A percentile compares a stretch with the other conserved stretches of the same genome.
Conservation (phyloP, 2,797 vertebrate genomes). For the Mus minutoides region DNA sequence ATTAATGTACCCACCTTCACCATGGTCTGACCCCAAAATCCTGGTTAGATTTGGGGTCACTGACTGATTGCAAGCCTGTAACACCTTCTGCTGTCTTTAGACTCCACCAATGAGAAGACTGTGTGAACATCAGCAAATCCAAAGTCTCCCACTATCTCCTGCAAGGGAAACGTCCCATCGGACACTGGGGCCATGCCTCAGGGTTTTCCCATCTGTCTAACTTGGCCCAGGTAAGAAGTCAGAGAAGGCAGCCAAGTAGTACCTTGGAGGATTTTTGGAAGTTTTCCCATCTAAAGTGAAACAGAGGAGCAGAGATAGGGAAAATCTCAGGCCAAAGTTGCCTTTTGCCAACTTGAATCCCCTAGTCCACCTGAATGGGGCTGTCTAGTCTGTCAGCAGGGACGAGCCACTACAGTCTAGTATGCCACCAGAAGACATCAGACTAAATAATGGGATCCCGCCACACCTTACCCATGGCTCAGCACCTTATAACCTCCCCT, state of each 20-base stretch:
- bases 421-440: background rate
- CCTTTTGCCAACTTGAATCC: background rate
- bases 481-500: too few species aligned
- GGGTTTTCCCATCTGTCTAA: background rate
- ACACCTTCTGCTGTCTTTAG: background rate
- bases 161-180: background rate
- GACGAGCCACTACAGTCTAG: background rate
- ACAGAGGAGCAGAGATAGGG: too few species aligned
- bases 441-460: background rate
- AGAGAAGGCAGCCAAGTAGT: background rate
- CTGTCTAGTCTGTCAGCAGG: background rate
- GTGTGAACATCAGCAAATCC: background rate
- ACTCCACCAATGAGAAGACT: background rate
- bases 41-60: background rate
- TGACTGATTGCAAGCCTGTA: background rate
- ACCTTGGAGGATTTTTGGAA: background rate
- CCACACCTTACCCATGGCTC: background rate
- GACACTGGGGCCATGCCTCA: background rate
- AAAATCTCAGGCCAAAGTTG: background rate
- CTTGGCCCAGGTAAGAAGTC: background rate
- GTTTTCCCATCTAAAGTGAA: background rate
- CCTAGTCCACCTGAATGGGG: too few species aligned
- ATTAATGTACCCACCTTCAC: background rate
- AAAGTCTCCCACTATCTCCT: background rate
- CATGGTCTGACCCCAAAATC: background rate